Conservation (phyloP, 2,888 invertebrate species). For the Erebia epiphron region DNA sequence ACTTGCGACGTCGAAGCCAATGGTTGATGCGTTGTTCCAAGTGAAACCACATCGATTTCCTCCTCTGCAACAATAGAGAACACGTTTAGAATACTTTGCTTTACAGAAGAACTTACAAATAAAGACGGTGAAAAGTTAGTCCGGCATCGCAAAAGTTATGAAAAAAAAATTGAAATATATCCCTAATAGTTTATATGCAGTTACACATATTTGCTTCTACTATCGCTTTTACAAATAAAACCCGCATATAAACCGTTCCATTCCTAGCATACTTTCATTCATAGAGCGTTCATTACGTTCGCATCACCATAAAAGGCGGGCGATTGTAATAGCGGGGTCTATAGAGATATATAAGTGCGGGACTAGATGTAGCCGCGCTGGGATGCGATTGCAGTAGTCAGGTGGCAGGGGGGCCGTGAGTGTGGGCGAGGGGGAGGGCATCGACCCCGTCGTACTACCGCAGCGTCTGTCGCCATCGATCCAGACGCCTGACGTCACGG, state of each 20-base stretch:
- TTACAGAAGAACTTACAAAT: not conserved
- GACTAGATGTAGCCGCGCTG: constrained; percentile 65
- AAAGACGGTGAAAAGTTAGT: not conserved
- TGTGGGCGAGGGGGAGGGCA: constrained; percentile 66
- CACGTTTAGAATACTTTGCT: constrained; percentile 28
- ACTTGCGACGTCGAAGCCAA: constrained; percentile 58
- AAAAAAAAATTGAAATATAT: not conserved
- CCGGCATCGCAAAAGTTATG: not conserved
- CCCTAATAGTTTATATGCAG: constrained; percentile 7
- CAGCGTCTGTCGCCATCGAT: constrained; percentile 83
- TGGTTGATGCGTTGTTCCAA: constrained; percentile 72
- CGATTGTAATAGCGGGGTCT: constrained; percentile 64
- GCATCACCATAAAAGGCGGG: constrained; percentile 71
- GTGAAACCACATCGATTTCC: constrained; percentile 92
- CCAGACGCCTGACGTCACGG: constrained; percentile 82
- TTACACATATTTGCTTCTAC: constrained; percentile 14
- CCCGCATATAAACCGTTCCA: constrained; percentile 54
- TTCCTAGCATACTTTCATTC: constrained; percentile 67
- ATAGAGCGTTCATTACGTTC: constrained; percentile 63
- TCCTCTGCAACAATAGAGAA: constrained; percentile 87
- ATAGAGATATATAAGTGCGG: constrained; percentile 56
- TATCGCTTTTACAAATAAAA: constrained; percentile 40
- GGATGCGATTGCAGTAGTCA: constrained; percentile 79
- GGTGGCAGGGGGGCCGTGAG: constrained; percentile 63
- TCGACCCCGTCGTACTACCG: constrained; percentile 82